These are phyloP conservation scores for Danaus chrysippus DNA, from an alignment of 2,888 invertebrate species.

Conservation along the genomic window DNA sequence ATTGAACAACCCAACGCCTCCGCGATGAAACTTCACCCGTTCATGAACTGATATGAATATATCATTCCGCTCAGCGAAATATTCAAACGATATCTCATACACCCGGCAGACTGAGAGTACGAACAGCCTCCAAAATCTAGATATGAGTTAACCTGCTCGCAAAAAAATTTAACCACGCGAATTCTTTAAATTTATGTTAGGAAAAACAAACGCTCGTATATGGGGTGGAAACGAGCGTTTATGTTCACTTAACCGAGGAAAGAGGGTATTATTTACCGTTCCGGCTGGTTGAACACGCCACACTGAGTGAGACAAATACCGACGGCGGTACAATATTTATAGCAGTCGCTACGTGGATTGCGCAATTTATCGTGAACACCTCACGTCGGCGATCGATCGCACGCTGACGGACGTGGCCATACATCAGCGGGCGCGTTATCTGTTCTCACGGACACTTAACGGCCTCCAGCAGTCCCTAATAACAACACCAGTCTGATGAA, in stretches of 20 bases:
- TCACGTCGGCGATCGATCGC: conserved; percentile 76
- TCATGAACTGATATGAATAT: conserved; percentile 34
- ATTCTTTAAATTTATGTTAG: conserved; percentile 76
- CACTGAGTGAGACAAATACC: conserved; percentile 78
- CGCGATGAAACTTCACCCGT: conserved; percentile 68
- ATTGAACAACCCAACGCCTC: conserved; percentile 60
- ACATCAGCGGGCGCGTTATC: conserved; percentile 75
- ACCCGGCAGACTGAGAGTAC: too few species aligned
- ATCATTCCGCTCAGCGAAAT: neutral
- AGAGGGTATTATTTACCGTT: conserved; percentile 79
- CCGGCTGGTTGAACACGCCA: conserved; percentile 76
- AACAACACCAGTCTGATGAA: conserved; percentile 52
- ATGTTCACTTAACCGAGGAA: conserved; percentile 79
- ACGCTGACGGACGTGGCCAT: conserved; percentile 69
- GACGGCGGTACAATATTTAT: conserved; percentile 72
- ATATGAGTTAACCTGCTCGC: conserved; percentile 28
- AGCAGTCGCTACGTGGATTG: conserved; percentile 76
- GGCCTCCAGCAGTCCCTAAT: conserved; percentile 45
- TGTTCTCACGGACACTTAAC: conserved; percentile 74
- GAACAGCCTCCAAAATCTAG: too few species aligned
- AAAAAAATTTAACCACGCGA: conserved; percentile 56
- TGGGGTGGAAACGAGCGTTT: conserved; percentile 79
- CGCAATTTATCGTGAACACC: conserved; percentile 75
- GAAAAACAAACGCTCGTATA: conserved; percentile 78
- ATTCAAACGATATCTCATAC: too few species aligned